Evolutionary conservation across 1,140 invertebrate genomes (phyloP).

Genomic region (Hylaeus anthracinus): DNA sequence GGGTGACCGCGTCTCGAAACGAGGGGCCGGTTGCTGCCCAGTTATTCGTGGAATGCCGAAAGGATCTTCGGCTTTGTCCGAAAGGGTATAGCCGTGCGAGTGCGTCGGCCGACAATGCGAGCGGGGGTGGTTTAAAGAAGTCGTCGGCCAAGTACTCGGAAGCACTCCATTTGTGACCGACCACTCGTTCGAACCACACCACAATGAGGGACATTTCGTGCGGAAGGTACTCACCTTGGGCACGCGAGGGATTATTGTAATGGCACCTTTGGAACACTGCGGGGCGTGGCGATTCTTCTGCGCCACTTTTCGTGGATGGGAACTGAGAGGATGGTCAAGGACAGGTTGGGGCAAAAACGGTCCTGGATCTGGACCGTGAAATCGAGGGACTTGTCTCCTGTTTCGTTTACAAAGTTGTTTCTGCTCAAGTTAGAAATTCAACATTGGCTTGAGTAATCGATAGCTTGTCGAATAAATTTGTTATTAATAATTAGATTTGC

Average conservation of each 20-base stretch:
- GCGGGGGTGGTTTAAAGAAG: slow-evolving; percentile 26
- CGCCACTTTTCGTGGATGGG: neutral
- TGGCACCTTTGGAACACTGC: neutral
- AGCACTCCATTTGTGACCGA: neutral
- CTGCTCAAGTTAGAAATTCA: too few species aligned
- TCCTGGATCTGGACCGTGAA: neutral
- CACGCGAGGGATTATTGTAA: slow-evolving; percentile 40
- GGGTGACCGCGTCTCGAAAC: slow-evolving; percentile 28
- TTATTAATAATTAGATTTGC: too few species aligned
- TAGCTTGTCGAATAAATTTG: too few species aligned
- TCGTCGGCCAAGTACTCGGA: neutral
- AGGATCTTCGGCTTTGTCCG: slow-evolving; percentile 45
- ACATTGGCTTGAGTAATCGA: too few species aligned
- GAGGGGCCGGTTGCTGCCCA: slow-evolving; percentile 1
- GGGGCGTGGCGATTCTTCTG: neutral
- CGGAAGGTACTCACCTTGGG: neutral
- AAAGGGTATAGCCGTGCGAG: slow-evolving; percentile 29
- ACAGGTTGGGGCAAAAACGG: slow-evolving; percentile 5
- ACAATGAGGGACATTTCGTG: slow-evolving; percentile 5
- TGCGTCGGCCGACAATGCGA: neutral
- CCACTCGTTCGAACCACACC: neutral
- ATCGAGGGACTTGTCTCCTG: neutral
- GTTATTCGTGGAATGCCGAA: slow-evolving; percentile 52
- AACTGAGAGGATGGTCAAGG: slow-evolving; percentile 9
- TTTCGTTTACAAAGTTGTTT: too few species aligned